phyloP scores from a whole-genome alignment of 2,113 vertebrate species.

The Marmota flaviventris region DNA sequence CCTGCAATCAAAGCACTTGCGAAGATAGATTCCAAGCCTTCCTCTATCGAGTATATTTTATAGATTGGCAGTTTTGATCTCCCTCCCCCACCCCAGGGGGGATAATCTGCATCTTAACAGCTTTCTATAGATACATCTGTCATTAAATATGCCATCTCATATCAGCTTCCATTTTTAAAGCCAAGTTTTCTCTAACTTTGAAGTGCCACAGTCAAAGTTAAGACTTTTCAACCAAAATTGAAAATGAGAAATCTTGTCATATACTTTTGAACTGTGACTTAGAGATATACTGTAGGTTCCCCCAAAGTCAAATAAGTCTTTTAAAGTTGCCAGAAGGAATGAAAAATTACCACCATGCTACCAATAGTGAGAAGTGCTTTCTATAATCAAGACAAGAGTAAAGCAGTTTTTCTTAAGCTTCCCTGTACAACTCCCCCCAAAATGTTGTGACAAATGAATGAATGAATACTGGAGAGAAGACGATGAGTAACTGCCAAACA shows the following conservation, averaged over 20 bases:
- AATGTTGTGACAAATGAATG: constrained; percentile 62
- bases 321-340: constrained; percentile 79
- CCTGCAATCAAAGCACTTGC: constrained; percentile 92
- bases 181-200: constrained; percentile 90
- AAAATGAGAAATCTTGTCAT: constrained; percentile 86
- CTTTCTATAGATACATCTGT: constrained; percentile 92
- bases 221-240: constrained; percentile 88
- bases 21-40: constrained; percentile 90
- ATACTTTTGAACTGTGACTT: constrained; percentile 86
- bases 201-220: constrained; percentile 89
- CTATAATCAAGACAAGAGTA: constrained; percentile 75
- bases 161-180: constrained; percentile 91
- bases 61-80: constrained; percentile 93
- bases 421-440: constrained; percentile 57
- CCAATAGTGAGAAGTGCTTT: constrained; percentile 79
- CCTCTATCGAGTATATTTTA: constrained; percentile 91
- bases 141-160: constrained; percentile 92
- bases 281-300: constrained; percentile 83
- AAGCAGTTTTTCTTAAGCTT: constrained; percentile 82
- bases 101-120: constrained; percentile 93
- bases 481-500: constrained; percentile 74
- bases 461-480: not conserved
- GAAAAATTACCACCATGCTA: constrained; percentile 79
- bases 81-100: constrained; percentile 89
- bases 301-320: constrained; percentile 83